Percentiles rank a stretch among this genome's conserved stretches.
These are phyloP conservation scores for Erpornis zantholeuca DNA, from an alignment of 2,113 vertebrate species.

Conservation along the genomic window DNA sequence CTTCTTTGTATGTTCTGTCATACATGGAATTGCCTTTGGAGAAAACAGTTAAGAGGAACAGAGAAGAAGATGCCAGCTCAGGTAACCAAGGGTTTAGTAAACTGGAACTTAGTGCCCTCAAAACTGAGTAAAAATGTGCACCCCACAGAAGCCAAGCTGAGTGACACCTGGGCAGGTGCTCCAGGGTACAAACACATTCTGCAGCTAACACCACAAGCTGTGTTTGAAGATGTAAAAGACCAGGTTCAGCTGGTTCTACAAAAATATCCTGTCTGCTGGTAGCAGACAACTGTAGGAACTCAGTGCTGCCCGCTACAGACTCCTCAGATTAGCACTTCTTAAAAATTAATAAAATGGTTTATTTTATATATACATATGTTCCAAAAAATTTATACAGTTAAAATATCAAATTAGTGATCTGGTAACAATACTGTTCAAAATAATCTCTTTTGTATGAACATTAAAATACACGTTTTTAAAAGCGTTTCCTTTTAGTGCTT, in stretches of 20 bases:
- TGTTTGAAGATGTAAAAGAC: not conserved
- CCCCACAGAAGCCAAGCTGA: not conserved
- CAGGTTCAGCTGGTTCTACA: not conserved
- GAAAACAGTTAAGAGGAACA: not conserved
- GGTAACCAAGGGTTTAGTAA: not conserved
- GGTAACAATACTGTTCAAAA: slow-evolving; percentile 94
- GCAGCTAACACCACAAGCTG: not conserved
- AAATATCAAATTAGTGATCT: slow-evolving; percentile 91
- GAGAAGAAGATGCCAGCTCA: not conserved
- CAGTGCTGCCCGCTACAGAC: slow-evolving; percentile 43
- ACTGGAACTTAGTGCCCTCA: not conserved
- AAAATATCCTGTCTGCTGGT: not conserved
- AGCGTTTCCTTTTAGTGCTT: slow-evolving; percentile 78
- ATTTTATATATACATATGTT: slow-evolving; percentile 85
- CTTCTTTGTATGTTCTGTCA: not conserved
- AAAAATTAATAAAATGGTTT: slow-evolving; percentile 89
- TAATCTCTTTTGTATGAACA: slow-evolving; percentile 94
- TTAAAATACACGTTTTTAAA: slow-evolving; percentile 85
- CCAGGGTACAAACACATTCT: not conserved
- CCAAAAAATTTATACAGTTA: slow-evolving; percentile 87
- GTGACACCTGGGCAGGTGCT: not conserved
- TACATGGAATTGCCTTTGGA: not conserved
- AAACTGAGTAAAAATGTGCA: not conserved
- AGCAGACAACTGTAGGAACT: not conserved
- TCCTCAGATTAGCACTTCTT: slow-evolving; percentile 59